Conservation (phyloP, 2,797 vertebrate genomes). For the Sebastolobus alascanus region DNA sequence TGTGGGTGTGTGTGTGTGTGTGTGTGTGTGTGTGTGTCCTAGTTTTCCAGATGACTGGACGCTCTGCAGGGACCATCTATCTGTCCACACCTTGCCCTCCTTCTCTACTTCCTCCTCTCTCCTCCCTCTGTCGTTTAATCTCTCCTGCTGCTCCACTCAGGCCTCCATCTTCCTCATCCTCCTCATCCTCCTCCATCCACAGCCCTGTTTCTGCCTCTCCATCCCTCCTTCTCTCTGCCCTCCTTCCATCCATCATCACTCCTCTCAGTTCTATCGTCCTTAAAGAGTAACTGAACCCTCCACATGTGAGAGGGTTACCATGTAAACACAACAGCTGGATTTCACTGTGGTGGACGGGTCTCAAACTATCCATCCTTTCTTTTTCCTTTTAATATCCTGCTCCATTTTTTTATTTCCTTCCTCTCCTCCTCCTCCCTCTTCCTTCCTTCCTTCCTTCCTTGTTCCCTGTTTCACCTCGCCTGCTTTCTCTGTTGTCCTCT, state of each 20-base stretch:
- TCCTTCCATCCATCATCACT: too few species aligned
- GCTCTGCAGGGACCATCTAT: conserved; percentile 44
- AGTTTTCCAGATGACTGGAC: conserved; percentile 50
- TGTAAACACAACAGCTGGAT: too few species aligned
- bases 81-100: conserved; percentile 35
- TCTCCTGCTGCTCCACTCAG: conserved; percentile 1
- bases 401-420: not conserved
- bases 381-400: too few species aligned
- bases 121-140: not conserved
- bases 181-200: not conserved
- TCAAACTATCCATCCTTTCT: too few species aligned
- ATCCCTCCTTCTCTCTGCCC: not conserved
- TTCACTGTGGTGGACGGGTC: too few species aligned
- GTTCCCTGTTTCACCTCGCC: not conserved
- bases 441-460: not conserved
- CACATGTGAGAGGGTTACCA: too few species aligned
- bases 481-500: not conserved
- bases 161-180: not conserved
- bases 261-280: not conserved
- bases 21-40: conserved; percentile 38
- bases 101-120: not conserved
- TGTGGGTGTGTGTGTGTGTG: conserved; percentile 16
- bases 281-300: too few species aligned
- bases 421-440: not conserved
- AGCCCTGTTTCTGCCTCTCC: too few species aligned